Evolutionary conservation across 1,140 invertebrate species (phyloP), one percentile per base, ranked within the genome.

Genomic region (Nautilus pompilius): DNA sequence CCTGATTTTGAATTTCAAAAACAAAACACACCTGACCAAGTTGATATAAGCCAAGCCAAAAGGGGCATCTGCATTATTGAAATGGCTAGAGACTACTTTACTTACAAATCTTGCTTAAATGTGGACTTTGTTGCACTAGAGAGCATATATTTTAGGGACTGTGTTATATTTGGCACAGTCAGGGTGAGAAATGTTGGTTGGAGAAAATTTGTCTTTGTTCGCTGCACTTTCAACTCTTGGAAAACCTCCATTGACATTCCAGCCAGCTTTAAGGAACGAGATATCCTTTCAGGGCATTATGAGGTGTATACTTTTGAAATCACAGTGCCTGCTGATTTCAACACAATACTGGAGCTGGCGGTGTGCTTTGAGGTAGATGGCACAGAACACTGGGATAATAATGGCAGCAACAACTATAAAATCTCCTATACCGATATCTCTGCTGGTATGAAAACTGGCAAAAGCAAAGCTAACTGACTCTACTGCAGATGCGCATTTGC

Each of bases 71-170:
- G n/a, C n/a, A n/a, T n/a, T n/a, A n/a, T n/a, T n/a, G n/a, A n/a
- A n/a, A n/a, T n/a, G n/a, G n/a, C n/a, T n/a, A n/a, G n/a, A n/a
- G n/a, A n/a, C n/a, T n/a, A n/a, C n/a, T n/a, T n/a, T n/a, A n/a
- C n/a, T n/a, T n/a, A n/a, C n/a, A n/a, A n/a, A n/a, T n/a, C n/a
- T n/a, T n/a, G n/a, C n/a, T n/a, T n/a, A n/a, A n/a, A n/a, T n/a
- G n/a, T n/a, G n/a, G n/a, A n/a, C n/a, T n/a, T n/a, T n/a, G n/a
- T n/a, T n/a, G n/a, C 91, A 2, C 81, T 98, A 60, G 95, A 98
- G 81, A 97, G 96, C 82, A 93, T 96, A 3, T 91, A 97, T 46
- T 84, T 97, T 2, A 90, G 91, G 76, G 91, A 95, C 68, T 89
- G 90, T 51, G 87, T 87, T 36, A 82, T 96, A 1, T 86, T 91